phyloP scores from a whole-genome alignment of 2,888 invertebrate genomes.

The Hemistola chrysoprasaria region DNA sequence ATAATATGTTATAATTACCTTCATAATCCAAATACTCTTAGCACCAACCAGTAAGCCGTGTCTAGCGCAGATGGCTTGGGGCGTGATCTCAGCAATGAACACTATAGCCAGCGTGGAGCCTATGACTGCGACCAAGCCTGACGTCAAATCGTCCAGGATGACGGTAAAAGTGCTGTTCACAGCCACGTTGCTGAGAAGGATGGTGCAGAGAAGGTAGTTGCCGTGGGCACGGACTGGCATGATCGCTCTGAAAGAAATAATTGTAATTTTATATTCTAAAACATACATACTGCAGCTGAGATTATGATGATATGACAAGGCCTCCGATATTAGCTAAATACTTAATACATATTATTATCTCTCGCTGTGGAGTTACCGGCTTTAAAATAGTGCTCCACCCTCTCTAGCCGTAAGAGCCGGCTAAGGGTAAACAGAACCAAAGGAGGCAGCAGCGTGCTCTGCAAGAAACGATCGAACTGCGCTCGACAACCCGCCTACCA shows the following conservation, averaged over 20 bases:
- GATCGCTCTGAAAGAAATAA: constrained; percentile 82
- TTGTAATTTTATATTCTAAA: no score
- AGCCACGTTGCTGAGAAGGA: constrained; percentile 92
- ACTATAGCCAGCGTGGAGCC: constrained; percentile 97
- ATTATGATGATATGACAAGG: no score
- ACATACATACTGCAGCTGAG: no score
- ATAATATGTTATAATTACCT: constrained; percentile 55
- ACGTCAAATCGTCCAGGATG: constrained; percentile 96
- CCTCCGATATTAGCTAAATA: no score
- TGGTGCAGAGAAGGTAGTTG: constrained; percentile 95
- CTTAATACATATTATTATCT: no score
- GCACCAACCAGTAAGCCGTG: constrained; percentile 98
- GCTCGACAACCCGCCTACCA: no score
- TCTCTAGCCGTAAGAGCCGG: no score
- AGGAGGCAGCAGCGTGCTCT: no score
- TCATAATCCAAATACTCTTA: constrained; percentile 96
- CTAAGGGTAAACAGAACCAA: no score
- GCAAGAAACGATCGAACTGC: no score
- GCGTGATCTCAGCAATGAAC: constrained; percentile 98
- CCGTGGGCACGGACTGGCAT: constrained; percentile 96
- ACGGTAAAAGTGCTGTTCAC: constrained; percentile 98
- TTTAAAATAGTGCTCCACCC: no score
- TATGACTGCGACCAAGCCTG: constrained; percentile 94
- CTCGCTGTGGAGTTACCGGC: no score
- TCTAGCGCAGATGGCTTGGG: constrained; percentile 96